Evolutionary conservation across 2,797 vertebrate genomes (phyloP).

Genomic region (Hemibagrus guttatus): DNA sequence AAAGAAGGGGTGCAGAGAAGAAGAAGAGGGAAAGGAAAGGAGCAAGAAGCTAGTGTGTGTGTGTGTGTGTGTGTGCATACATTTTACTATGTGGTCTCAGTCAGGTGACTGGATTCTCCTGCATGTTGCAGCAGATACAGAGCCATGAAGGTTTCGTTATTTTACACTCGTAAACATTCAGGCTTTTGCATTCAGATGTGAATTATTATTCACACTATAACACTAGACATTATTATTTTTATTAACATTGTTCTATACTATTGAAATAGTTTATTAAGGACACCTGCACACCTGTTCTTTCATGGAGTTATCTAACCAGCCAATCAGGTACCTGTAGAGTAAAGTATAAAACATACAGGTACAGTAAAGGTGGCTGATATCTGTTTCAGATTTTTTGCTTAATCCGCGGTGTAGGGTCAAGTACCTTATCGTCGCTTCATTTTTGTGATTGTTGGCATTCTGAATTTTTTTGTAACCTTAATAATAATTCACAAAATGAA

Average conservation of each 20-base stretch:
- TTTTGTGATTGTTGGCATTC: not conserved
- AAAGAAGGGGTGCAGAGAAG: not conserved
- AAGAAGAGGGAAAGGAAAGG: not conserved
- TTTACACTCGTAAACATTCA: conserved; percentile 1
- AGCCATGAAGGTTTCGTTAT: not conserved
- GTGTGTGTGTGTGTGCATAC: conserved; percentile 7
- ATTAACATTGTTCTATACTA: not conserved
- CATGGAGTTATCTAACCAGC: not conserved
- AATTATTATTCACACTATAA: not conserved
- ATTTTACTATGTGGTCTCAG: conserved; percentile 15
- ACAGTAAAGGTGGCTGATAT: not conserved
- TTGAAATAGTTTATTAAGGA: not conserved
- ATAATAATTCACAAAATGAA: not conserved
- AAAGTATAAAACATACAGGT: not conserved
- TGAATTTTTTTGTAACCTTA: not conserved
- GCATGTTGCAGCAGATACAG: conserved; percentile 37
- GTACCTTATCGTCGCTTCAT: not conserved
- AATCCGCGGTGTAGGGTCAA: not conserved
- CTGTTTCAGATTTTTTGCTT: not conserved
- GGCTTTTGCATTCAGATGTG: not conserved
- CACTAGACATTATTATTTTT: not conserved
- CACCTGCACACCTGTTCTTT: not conserved
- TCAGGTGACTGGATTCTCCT: conserved; percentile 29
- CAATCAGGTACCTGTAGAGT: not conserved
- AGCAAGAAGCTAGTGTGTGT: not conserved